Evolutionary conservation across 2,888 invertebrate genomes (phyloP), one percentile per base, ranked within the genome.

Genomic region (Drosophila recens): DNA sequence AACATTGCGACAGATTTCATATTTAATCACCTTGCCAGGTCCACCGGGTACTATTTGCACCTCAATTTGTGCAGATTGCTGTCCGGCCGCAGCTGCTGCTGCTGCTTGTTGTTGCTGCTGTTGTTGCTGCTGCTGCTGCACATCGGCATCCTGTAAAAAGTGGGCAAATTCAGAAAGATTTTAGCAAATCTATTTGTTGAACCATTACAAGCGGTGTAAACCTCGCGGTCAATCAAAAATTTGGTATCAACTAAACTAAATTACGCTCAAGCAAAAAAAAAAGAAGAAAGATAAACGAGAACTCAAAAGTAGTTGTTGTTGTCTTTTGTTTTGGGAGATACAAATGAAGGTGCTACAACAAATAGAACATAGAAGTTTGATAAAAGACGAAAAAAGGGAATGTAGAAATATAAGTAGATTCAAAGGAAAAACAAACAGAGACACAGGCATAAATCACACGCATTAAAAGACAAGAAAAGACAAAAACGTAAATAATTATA

Each of bases 41-140:
- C 84, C 88, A n/a, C 88, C 79, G 30, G 86, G 86, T 43, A 84
- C 45, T 62, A 84, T 86, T 27, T 84, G 84, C 33, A 84, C 77
- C 90, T 90, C 93, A 82, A 94, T 92, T 56, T 94, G 64, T 86
- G 91, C 42, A 34, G 79, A 40, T 23, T 78, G 79, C 56, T 79
- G 79, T 34, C 73, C 66, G 34, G 84, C 45, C 45, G 91, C 65
- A 91, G 93, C 54, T 89, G 92, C 56, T 75, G 85, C 88, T 46
- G 75, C 88, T 46, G 75, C 79, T 40, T 90, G 89, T 54, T 91
- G 92, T 53, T 91, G 92, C 45, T 91, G 91, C 20, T 89, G 86
- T 33, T 92, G 90, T 23, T 90, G 90, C 33, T 90, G 90, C 40
- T 86, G 90, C 54, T 91, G 91, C 34, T 89, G 85, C 36, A 91